Evolutionary conservation across 2,113 vertebrate genomes (phyloP).

Genomic region (Mormoops blainvillei): DNA sequence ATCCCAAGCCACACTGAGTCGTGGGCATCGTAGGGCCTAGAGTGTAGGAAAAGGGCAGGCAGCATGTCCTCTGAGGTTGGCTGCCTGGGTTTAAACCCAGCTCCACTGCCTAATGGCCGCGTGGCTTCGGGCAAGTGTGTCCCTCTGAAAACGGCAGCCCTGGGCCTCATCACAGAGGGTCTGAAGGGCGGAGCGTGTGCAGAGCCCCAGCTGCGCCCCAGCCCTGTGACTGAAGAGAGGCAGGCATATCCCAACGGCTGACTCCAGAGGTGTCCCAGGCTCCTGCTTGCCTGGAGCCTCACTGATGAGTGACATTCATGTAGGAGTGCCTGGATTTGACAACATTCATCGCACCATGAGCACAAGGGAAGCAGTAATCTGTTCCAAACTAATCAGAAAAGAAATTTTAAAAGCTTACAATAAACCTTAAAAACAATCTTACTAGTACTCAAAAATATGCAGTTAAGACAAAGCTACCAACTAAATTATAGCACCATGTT

Average conservation of each 20-base stretch:
- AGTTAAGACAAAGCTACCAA: not conserved
- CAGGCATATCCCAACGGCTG: not conserved
- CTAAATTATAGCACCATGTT: not conserved
- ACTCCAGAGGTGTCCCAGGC: not conserved
- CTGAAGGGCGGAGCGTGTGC: fast-evolving
- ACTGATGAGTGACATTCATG: not conserved
- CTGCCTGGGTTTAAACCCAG: not conserved
- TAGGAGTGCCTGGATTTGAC: not conserved
- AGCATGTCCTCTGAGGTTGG: not conserved
- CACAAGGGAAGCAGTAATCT: not conserved
- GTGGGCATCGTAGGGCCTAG: fast-evolving
- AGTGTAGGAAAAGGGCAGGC: fast-evolving
- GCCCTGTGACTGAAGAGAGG: not conserved
- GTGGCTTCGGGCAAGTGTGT: not conserved
- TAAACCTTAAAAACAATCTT: not conserved
- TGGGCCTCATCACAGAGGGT: not conserved
- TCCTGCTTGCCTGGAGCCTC: not conserved
- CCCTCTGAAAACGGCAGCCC: not conserved
- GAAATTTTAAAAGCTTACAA: not conserved
- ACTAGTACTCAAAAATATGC: not conserved
- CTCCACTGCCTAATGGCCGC: fast-evolving
- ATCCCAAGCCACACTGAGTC: not conserved
- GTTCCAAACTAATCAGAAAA: not conserved
- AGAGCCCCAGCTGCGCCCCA: not conserved
- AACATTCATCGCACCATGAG: not conserved